Base-by-base conservation (phyloP, 1,140 invertebrate species). In the Magallana angulata region DNA sequence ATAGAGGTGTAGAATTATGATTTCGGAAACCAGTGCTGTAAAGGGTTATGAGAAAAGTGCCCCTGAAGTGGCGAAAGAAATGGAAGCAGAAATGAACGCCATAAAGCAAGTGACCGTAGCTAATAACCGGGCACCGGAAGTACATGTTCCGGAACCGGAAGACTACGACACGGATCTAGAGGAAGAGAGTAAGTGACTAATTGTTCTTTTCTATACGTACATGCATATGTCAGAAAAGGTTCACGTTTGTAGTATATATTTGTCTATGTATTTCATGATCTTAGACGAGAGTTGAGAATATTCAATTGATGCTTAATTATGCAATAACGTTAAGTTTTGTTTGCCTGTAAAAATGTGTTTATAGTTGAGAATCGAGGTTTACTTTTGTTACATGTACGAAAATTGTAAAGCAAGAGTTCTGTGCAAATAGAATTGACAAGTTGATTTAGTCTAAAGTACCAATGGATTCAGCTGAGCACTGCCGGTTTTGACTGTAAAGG, bases 81-180 rank as follows among this genome's bases (percentile, higher is more conserved):
- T 76, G 36, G 68, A 76, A 11, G 68, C 68, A 7, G 68, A 76
- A 76, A 76, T 76, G 68, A 76, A 76, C 14, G 68, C 68, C 12
- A 76, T 76, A 30, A 76, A 76, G 68, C 24, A 76, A 24, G 68
- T 76, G 24, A 30, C 68, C 24, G 24, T 76, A 24, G 81, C 81
- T 56, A 82, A 82, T 58, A 57, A 82, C 48, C 81, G 14, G 36
- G 36, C 48, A 16, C 9, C 81, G 81, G 81, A 82, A 57, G 81
- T 58, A 3, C 36, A 8, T 48, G 36, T 48, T 48, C 36, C 36
- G 16, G 81, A 82, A 76, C 68, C 68, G 48, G 81, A 82, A 82
- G 81, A 82, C 81, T 82, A 82, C 57, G 81, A 82, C 36, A 82
- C 81, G 57, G 81, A 82, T 82, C 57, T 82, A 56, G 81, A 82